phyloP scores from a whole-genome alignment of 2,888 invertebrate genomes.

The Phalera bucephala region DNA sequence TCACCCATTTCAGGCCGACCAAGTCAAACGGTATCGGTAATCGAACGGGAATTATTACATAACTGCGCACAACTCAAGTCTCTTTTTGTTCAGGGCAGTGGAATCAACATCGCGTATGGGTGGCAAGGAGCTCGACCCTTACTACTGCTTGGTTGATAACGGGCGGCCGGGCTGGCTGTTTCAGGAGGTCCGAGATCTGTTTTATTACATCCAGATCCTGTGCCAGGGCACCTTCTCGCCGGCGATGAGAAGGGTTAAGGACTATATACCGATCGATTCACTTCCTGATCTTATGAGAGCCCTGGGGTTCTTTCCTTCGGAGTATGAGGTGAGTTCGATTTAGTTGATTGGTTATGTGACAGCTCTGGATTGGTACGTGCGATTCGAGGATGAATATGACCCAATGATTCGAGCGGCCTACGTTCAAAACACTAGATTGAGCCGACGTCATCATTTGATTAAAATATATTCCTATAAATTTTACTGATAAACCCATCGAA shows the following conservation, averaged over 20 bases:
- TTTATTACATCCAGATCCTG: slow-evolving; percentile 90
- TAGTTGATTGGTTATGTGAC: too few species aligned
- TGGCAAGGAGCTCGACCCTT: slow-evolving; percentile 85
- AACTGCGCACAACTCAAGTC: too few species aligned
- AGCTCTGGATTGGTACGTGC: too few species aligned
- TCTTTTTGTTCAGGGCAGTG: slow-evolving; percentile 67
- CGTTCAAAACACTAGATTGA: too few species aligned
- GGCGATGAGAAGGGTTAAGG: slow-evolving; percentile 82
- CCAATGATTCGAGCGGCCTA: too few species aligned
- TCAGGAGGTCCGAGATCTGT: slow-evolving; percentile 88
- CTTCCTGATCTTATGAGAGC: slow-evolving; percentile 89
- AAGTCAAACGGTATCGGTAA: too few species aligned
- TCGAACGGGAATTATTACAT: too few species aligned
- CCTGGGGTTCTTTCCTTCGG: slow-evolving; percentile 89
- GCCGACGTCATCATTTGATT: too few species aligned
- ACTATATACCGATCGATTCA: slow-evolving; percentile 85
- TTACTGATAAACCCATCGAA: too few species aligned
- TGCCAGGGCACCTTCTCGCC: slow-evolving; percentile 87
- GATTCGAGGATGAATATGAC: too few species aligned
- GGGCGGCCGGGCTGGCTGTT: slow-evolving; percentile 88
- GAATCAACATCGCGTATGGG: slow-evolving; percentile 76
- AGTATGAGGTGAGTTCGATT: slow-evolving; percentile 84
- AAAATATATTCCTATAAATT: too few species aligned
- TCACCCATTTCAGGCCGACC: too few species aligned
- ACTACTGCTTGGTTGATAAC: slow-evolving; percentile 87